These are phyloP conservation scores for Dugesia japonica DNA, from an alignment of 2,888 invertebrate genomes.

Conservation along the genomic window DNA sequence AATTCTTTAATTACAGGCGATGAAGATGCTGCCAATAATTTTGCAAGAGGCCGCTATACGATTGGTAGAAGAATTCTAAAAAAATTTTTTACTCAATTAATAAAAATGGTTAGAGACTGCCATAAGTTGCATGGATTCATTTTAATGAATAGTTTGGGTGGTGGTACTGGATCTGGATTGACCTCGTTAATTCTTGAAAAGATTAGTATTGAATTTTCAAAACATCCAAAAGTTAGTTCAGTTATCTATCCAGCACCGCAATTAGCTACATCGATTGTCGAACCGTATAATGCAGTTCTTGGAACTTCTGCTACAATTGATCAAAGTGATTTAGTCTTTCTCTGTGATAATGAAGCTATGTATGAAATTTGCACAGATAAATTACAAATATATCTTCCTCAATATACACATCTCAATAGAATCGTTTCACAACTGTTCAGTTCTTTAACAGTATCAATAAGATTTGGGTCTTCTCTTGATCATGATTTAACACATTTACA, in stretches of 20 bases:
- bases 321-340: slow-evolving; percentile 71
- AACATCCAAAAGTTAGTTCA: slow-evolving; percentile 46
- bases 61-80: slow-evolving; percentile 41
- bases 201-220: slow-evolving; percentile 54
- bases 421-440: slow-evolving; percentile 68
- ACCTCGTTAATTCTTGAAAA: slow-evolving; percentile 54
- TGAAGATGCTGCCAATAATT: slow-evolving; percentile 42
- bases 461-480: slow-evolving; percentile 50
- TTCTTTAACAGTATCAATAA: slow-evolving; percentile 47
- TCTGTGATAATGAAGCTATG: slow-evolving; percentile 43
- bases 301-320: slow-evolving; percentile 81
- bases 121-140: slow-evolving; percentile 56
- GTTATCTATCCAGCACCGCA: slow-evolving; percentile 42
- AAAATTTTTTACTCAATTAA: slow-evolving; percentile 42
- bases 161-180: slow-evolving; percentile 42
- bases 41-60: slow-evolving; percentile 42
- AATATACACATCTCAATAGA: slow-evolving; percentile 73
- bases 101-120: slow-evolving; percentile 45
- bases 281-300: slow-evolving; percentile 68
- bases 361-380: slow-evolving; percentile 56
- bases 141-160: slow-evolving; percentile 52
- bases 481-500: slow-evolving; percentile 50
- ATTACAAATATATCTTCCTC: slow-evolving; percentile 65
- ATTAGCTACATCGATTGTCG: slow-evolving; percentile 39
- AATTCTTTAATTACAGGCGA: slow-evolving; percentile 41